Evolutionary conservation across 2,113 vertebrate genomes (phyloP).

Genomic region (Beaufortia kweichowensis): DNA sequence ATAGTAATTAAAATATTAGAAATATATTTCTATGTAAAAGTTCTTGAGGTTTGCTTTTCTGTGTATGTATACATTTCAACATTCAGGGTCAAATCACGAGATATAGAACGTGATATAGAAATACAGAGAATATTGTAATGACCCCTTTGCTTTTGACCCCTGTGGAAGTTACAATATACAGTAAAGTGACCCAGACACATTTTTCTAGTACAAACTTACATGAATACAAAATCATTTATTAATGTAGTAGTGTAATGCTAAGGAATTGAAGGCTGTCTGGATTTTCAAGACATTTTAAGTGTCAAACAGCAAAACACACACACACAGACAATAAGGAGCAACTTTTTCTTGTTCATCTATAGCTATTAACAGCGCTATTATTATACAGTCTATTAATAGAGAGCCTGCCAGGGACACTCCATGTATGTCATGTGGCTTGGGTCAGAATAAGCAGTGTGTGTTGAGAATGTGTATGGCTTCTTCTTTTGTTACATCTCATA

Average conservation of each 20-base stretch:
- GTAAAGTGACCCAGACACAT: neutral
- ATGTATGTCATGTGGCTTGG: conserved; percentile 57
- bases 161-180: no score
- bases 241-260: no score
- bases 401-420: conserved; percentile 60
- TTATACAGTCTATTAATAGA: conserved; percentile 73
- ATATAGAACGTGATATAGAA: no score
- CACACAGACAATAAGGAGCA: conserved; percentile 34
- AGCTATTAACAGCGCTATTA: conserved; percentile 69
- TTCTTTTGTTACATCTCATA: conserved; percentile 45
- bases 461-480: conserved; percentile 24
- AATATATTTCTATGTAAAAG: neutral
- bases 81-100: neutral
- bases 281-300: neutral
- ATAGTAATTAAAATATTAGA: neutral
- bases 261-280: neutral
- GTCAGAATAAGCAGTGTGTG: conserved; percentile 43
- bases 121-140: neutral
- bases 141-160: neutral
- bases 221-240: no score
- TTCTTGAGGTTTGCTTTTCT: neutral
- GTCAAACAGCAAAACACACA: conserved; percentile 11
- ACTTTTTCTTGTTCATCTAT: conserved; percentile 43
- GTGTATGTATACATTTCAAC: neutral
- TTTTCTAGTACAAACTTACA: neutral